Evolutionary conservation across 37 sponge, comb jelly and placozoan species (phyloP).

Genomic region (Lycopodina hypogea): DNA sequence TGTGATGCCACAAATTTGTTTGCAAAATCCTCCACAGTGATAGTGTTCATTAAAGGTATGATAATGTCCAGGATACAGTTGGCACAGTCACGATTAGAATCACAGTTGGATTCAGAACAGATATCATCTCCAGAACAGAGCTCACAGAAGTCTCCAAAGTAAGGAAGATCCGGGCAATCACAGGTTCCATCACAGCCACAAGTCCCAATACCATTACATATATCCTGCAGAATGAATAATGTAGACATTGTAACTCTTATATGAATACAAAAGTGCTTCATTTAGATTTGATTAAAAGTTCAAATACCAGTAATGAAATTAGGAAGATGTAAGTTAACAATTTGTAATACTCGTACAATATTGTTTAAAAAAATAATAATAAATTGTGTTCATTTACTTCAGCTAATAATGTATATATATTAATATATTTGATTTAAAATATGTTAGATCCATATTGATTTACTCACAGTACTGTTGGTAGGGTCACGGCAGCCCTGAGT

Average conservation of each 20-base stretch:
- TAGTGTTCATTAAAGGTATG: neutral
- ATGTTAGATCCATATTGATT: too few species aligned
- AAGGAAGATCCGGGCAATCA: slow-evolving; percentile 13
- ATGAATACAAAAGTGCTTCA: too few species aligned
- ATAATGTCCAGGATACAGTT: slow-evolving; percentile 16
- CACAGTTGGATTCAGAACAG: slow-evolving; percentile 14
- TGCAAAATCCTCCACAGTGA: neutral
- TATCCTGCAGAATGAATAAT: neutral
- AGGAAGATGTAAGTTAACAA: too few species aligned
- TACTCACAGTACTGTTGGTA: slow-evolving; percentile 7
- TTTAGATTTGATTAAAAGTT: too few species aligned
- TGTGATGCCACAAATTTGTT: neutral
- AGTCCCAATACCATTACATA: neutral
- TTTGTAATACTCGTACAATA: too few species aligned
- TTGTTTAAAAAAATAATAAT: too few species aligned
- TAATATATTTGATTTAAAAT: too few species aligned
- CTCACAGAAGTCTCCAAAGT: slow-evolving; percentile 41
- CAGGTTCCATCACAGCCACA: slow-evolving; percentile 29
- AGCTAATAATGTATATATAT: too few species aligned
- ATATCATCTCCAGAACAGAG: slow-evolving; percentile 14
- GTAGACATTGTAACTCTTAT: too few species aligned
- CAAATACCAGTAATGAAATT: too few species aligned
- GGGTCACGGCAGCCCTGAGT: slow-evolving; percentile 33
- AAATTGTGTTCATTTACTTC: too few species aligned
- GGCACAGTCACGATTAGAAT: neutral